Conservation (phyloP, 2,113 vertebrate species). For the Actenoides lindsayi region DNA sequence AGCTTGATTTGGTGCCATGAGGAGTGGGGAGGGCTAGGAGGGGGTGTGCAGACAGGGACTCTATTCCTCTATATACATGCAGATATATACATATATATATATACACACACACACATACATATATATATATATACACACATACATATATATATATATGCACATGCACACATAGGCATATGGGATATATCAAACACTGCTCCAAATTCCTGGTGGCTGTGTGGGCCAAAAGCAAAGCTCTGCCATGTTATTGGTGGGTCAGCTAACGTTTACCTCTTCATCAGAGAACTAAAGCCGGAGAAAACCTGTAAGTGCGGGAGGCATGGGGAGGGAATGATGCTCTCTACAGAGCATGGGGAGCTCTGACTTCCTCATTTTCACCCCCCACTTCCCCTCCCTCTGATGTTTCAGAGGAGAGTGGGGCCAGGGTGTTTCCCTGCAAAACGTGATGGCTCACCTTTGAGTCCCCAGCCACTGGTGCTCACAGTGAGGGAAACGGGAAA, state of each 20-base stretch:
- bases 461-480: slow-evolving; percentile 40
- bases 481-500: slow-evolving; percentile 24
- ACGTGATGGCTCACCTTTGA: slow-evolving; percentile 36
- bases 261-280: slow-evolving; percentile 18
- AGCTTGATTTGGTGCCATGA: slow-evolving; percentile 76
- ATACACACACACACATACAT: not conserved
- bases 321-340: not conserved
- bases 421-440: not conserved
- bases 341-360: not conserved
- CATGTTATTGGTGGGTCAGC: not conserved
- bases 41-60: slow-evolving; percentile 20
- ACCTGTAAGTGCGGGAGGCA: not conserved
- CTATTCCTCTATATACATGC: not conserved
- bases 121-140: not conserved
- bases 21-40: slow-evolving; percentile 23
- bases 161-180: not conserved
- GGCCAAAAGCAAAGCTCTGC: slow-evolving; percentile 59
- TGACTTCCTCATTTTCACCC: not conserved
- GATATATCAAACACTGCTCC: not conserved
- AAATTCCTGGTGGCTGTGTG: slow-evolving; percentile 45
- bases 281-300: slow-evolving; percentile 33
- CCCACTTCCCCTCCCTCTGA: not conserved
- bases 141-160: not conserved
- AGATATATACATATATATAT: not conserved
- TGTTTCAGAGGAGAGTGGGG: not conserved